Conservation (phyloP, 2,888 invertebrate genomes). For the Patella depressa region DNA sequence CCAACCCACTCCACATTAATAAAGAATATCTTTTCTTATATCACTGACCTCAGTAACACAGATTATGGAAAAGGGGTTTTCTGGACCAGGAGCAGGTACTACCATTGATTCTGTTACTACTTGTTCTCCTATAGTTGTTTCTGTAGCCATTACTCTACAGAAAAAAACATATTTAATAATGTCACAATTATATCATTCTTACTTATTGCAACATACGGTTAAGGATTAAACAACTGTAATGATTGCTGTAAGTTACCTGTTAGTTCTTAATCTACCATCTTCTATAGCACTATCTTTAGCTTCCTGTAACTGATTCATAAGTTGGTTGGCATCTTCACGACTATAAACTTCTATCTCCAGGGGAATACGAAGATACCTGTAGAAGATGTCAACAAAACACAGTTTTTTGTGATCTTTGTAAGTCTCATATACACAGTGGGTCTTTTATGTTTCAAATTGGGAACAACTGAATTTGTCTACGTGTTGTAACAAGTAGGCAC, state of each 20-base stretch:
- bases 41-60: conserved; percentile 55
- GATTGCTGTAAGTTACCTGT: conserved; percentile 47
- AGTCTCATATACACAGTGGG: not conserved
- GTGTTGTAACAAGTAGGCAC: too few species aligned
- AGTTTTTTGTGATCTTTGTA: too few species aligned
- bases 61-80: conserved; percentile 41
- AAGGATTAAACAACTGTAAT: not conserved
- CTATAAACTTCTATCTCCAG: conserved; percentile 55
- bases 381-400: too few species aligned
- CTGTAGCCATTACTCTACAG: conserved; percentile 13
- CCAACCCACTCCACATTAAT: too few species aligned
- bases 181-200: not conserved
- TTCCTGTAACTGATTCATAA: conserved; percentile 47
- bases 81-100: conserved; percentile 42
- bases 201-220: not conserved
- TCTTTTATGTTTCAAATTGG: too few species aligned
- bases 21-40: not conserved
- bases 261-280: conserved; percentile 48
- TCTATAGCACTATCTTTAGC: conserved; percentile 38
- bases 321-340: conserved; percentile 50
- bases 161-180: not conserved
- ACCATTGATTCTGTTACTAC: conserved; percentile 4
- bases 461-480: too few species aligned
- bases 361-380: conserved; percentile 36
- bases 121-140: conserved; percentile 12